These are phyloP conservation scores for Electrona antarctica DNA, from an alignment of 2,113 vertebrate genomes.

Conservation along the genomic window DNA sequence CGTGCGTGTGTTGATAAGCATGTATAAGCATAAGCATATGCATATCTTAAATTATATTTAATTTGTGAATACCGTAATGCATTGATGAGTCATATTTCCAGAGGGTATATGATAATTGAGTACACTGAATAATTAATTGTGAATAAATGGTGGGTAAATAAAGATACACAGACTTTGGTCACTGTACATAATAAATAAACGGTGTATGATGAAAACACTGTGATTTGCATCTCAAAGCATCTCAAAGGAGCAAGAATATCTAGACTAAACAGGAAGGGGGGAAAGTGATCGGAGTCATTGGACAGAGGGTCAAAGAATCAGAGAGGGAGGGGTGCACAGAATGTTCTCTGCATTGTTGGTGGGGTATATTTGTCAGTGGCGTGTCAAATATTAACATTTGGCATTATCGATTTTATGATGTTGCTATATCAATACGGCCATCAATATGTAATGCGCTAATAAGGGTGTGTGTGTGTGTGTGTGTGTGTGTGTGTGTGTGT, in stretches of 20 bases:
- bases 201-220: constrained; percentile 17
- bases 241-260: constrained; percentile 10
- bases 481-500: too few relatives aligned
- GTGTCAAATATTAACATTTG: too few relatives aligned
- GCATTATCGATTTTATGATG: too few relatives aligned
- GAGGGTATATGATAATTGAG: constrained; percentile 40
- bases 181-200: neutral
- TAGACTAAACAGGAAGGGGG: constrained; percentile 13
- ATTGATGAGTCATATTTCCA: constrained; percentile 31
- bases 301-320: too few relatives aligned
- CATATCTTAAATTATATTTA: neutral
- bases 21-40: neutral
- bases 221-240: constrained; percentile 11
- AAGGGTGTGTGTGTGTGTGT: too few relatives aligned
- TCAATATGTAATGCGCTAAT: too few relatives aligned
- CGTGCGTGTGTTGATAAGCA: neutral
- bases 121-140: constrained; percentile 54
- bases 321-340: neutral
- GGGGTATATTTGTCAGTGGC: too few relatives aligned
- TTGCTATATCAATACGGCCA: too few relatives aligned
- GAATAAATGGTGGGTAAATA: constrained; percentile 39
- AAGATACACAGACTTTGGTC: constrained; percentile 39
- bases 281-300: neutral
- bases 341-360: neutral
- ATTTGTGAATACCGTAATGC: constrained; percentile 2